Conservation (phyloP, 1,140 invertebrate genomes). For the Grapholita molesta region DNA sequence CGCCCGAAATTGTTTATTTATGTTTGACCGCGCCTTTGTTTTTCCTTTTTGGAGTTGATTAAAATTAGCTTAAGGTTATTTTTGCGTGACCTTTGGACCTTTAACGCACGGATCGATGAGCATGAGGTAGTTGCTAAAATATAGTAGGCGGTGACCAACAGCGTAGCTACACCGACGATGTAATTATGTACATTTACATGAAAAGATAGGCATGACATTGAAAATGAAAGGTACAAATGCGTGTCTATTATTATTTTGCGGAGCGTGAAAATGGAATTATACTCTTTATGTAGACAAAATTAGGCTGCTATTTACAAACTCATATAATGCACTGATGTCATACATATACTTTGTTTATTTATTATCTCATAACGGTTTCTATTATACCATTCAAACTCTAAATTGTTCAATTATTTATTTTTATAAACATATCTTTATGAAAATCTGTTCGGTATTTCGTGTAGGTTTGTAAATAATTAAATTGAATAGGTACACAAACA, state of each 20-base stretch:
- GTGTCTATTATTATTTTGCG: neutral
- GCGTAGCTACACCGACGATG: neutral
- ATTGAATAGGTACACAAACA: too few relatives aligned
- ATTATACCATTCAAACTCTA: neutral
- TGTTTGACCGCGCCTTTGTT: slow-evolving; percentile 1
- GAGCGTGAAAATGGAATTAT: neutral
- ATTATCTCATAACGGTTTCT: neutral
- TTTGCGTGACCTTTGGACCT: neutral
- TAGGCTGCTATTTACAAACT: neutral
- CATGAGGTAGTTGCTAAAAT: neutral
- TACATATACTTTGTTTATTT: neutral
- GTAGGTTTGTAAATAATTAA: too few relatives aligned
- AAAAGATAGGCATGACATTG: slow-evolving; percentile 1
- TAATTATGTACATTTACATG: neutral
- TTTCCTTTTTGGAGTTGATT: slow-evolving; percentile 30
- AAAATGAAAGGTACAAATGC: neutral
- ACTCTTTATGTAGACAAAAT: neutral
- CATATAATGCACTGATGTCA: neutral
- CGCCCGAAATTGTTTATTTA: slow-evolving; percentile 13
- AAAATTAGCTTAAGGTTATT: slow-evolving; percentile 31
- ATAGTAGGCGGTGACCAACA: neutral
- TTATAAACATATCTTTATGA: too few relatives aligned
- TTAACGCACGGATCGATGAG: neutral
- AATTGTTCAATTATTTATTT: neutral
- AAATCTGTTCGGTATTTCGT: too few relatives aligned